Evolutionary conservation across 1,140 invertebrate species (phyloP), one percentile per base, ranked within the genome.

Genomic region (Achroia grisella): DNA sequence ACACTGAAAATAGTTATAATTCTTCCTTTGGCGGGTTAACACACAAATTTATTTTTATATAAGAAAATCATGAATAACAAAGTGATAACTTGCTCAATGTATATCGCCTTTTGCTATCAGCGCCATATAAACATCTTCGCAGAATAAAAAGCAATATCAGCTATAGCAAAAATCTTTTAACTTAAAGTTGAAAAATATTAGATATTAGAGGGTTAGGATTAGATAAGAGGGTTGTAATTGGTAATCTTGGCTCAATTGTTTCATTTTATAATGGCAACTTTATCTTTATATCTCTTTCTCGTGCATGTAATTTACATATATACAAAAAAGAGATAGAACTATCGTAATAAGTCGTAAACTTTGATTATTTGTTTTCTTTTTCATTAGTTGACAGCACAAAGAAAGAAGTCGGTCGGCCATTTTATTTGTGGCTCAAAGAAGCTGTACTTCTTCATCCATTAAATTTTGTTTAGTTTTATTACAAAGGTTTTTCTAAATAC

Each of bases 341-440:
- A 44, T 23, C 39, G 34, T 2, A 23, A 3, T 6, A 2, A 3
- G 17, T 6, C 17, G 6, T 23, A 5, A 82, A 58, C 70, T 82
- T 72, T 80, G 82, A 80, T 75, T 83, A 78, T 81, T 86, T 85
- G 75, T 83, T 85, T 82, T 83, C 74, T 73, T 80, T 80, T 75
- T 69, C 62, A 67, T 70, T 71, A 68, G 70, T 79, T 83, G 79
- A 86, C 81, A 83, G 79, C 72, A 80, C 79, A 83, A 86, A 83
- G 79, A 63, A 77, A 37, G 2, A 77, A 37, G 2, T 23, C 2
- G 6, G 77, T 71, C 85, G 72, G 85, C 85, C 85, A 87, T 87
- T 79, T 87, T 87, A 86, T 79, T 74, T 62, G 65, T 65, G 58
- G 53, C 53, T 74, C 59, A 56, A 63, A 65, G 66, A 72, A 76